Base-by-base conservation (phyloP, 2,888 invertebrate genomes). In the Parascotia fuliginaria region DNA sequence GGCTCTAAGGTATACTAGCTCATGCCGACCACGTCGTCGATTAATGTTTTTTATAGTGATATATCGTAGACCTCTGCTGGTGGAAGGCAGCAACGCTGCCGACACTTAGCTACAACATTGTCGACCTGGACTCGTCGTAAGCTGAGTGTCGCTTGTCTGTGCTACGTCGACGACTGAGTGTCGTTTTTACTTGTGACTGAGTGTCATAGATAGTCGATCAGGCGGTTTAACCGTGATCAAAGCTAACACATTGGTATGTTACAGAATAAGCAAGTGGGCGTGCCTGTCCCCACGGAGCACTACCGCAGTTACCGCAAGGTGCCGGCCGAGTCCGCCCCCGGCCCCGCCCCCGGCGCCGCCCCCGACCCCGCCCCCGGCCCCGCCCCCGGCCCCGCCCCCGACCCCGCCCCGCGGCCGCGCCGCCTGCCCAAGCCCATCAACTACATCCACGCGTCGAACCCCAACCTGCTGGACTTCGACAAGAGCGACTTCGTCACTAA, bases 241-340 rank as follows among this genome's bases (percentile, higher is more conserved):
- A n/a, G n/a, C n/a, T n/a, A n/a, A n/a, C n/a, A 19, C 19, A 19
- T 19, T 19, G 19, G 19, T 5, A 19, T 19, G 14, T 43, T 28
- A 0, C 64, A 84, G 79, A 81, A 65, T 62, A 92, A 93, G 62
- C 77, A 64, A 47, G 60, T 79, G 0, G 72, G 72, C 45, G 93
- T 95, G 43, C 96, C 96, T 0, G 95, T 96, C 37, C 96, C 96
- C 22, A 96, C 96, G 0, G 95, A 96, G 39, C 96, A 96, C 76
- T 96, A 95, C 85, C 93, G 96, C 62, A 96, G 95, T 72, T 60
- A 67, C 49, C 53, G 60, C 9, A 45, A 45, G 12, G 38, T 32
- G 1, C 9, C 60, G 46, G 96, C 96, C 0, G 95, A 96, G 34
- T 96, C 96, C 96, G 95, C 83, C 93, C 95, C 60, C 95, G 95